Evolutionary conservation across 2,888 invertebrate genomes (phyloP).

Genomic region (Ametastegia equiseti): DNA sequence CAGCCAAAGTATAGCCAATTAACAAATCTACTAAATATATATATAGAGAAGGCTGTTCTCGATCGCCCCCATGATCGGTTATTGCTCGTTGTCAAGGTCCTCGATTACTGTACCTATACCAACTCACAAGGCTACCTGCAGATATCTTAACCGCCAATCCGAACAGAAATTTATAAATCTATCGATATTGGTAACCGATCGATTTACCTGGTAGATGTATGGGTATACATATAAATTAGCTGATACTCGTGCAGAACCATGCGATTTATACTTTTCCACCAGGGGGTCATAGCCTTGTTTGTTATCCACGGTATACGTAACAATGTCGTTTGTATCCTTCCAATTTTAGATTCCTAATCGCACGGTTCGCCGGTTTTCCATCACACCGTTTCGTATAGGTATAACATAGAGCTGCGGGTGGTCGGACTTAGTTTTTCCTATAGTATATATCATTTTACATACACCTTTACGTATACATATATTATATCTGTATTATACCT

Average conservation of each 20-base stretch:
- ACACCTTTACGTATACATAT: neutral
- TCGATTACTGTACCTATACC: neutral
- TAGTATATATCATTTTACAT: too few relatives aligned
- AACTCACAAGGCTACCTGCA: neutral
- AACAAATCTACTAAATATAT: too few relatives aligned
- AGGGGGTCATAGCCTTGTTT: constrained; percentile 1
- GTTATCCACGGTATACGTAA: constrained; percentile 30
- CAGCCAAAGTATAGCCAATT: neutral
- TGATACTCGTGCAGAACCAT: constrained; percentile 4
- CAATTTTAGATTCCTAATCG: constrained; percentile 20
- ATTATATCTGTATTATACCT: neutral
- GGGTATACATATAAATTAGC: too few relatives aligned
- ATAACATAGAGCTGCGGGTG: neutral
- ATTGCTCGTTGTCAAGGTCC: constrained; percentile 29
- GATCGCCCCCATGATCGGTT: constrained; percentile 13
- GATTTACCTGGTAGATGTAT: neutral
- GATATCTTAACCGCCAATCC: too few relatives aligned
- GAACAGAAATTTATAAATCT: too few relatives aligned
- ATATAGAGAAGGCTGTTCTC: constrained; percentile 2
- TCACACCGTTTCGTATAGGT: neutral
- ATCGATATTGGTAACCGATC: neutral
- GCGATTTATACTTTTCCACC: neutral
- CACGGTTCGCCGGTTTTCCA: constrained; percentile 29
- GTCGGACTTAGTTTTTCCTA: neutral
- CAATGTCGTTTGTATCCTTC: constrained; percentile 13